Percentiles rank a stretch among this genome's conserved stretches.
phyloP scores from a whole-genome alignment of 2,113 vertebrate genomes.

The Hystrix cristata region DNA sequence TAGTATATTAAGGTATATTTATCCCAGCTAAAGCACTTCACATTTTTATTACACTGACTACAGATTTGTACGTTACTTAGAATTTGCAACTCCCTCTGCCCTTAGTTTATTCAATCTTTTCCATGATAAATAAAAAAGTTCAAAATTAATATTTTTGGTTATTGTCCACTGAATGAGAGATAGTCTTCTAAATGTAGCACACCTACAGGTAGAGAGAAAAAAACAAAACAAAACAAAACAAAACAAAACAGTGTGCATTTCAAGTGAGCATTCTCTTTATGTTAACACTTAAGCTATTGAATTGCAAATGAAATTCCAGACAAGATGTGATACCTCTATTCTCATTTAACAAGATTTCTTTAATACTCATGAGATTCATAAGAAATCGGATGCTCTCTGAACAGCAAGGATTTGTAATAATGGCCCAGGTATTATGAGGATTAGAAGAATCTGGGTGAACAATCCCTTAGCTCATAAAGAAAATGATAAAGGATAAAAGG shows the following conservation, averaged over 20 bases:
- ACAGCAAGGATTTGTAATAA: constrained; percentile 87
- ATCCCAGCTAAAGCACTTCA: not conserved
- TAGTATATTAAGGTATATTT: not conserved
- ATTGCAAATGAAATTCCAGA: constrained; percentile 84
- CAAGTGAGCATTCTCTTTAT: constrained; percentile 52
- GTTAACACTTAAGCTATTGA: constrained; percentile 79
- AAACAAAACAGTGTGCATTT: constrained; percentile 44
- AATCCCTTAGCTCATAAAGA: constrained; percentile 88
- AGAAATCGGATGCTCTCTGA: constrained; percentile 85
- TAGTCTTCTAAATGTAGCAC: not conserved
- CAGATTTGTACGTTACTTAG: not conserved
- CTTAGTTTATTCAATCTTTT: not conserved
- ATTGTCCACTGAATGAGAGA: not conserved
- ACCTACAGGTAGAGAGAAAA: not conserved
- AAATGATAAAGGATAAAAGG: constrained; percentile 85
- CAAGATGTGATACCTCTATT: constrained; percentile 83
- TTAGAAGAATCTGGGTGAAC: constrained; percentile 87
- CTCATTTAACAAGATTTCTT: constrained; percentile 86
- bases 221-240: too few species aligned
- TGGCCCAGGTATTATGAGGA: constrained; percentile 86
- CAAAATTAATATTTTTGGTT: not conserved
- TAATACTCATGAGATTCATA: constrained; percentile 85
- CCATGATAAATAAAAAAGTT: not conserved
- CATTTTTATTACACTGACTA: not conserved
- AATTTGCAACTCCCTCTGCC: not conserved